Percentiles rank a stretch among this genome's conserved stretches.
phyloP scores from a whole-genome alignment of 2,888 invertebrate genomes.

The Phasia obesa region DNA sequence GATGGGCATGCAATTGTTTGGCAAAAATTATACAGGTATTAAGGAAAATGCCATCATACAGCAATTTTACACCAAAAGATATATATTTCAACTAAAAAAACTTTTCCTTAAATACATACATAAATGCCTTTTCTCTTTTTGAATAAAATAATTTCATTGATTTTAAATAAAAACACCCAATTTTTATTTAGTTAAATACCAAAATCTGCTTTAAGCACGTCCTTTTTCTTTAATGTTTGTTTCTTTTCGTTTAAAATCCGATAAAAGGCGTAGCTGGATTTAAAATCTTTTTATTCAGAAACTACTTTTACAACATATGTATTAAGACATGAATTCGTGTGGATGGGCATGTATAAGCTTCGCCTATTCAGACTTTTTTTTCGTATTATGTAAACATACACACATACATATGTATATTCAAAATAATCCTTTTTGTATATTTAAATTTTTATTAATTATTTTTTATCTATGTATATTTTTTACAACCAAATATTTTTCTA shows the following conservation, averaged over 20 bases:
- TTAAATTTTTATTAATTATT: constrained; percentile 60
- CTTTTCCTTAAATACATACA: constrained; percentile 63
- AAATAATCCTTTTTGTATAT: constrained; percentile 6
- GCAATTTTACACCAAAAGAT: not conserved
- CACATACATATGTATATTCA: constrained; percentile 14
- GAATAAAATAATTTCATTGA: constrained; percentile 51
- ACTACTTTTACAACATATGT: constrained; percentile 36
- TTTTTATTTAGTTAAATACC: constrained; percentile 53
- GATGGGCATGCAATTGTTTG: constrained; percentile 99
- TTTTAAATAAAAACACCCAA: constrained; percentile 39
- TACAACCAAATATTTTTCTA: constrained; percentile 70
- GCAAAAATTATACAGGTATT: constrained; percentile 92
- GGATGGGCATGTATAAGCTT: constrained; percentile 62
- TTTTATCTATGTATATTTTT: constrained; percentile 61
- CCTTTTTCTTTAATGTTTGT: constrained; percentile 71
- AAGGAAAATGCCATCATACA: constrained; percentile 57
- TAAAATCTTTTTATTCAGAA: constrained; percentile 27
- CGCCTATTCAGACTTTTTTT: constrained; percentile 57
- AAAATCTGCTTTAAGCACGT: constrained; percentile 77
- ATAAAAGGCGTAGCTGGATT: constrained; percentile 61
- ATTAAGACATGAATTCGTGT: constrained; percentile 28
- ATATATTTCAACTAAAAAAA: constrained; percentile 41
- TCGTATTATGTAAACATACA: constrained; percentile 17
- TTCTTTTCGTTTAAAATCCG: constrained; percentile 59
- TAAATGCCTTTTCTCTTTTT: constrained; percentile 61